These are phyloP conservation scores for Prunella himalayana DNA, from an alignment of 2,113 vertebrate genomes.

Conservation along the genomic window DNA sequence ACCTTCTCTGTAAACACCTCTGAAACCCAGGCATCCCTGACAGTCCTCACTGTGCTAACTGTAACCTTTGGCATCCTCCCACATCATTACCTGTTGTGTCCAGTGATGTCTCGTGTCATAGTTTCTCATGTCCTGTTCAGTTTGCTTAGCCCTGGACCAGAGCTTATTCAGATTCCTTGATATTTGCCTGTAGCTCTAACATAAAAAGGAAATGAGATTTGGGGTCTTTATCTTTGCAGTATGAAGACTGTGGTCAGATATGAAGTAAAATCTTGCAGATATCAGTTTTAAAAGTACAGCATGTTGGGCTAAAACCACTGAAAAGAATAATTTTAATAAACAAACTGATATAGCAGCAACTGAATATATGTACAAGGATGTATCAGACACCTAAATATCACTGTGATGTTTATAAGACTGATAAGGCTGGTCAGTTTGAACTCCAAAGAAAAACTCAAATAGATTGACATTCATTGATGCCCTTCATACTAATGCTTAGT, in stretches of 20 bases:
- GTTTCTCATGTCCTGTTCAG: not conserved
- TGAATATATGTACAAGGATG: not conserved
- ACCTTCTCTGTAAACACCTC: not conserved
- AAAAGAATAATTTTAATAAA: not conserved
- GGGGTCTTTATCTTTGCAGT: not conserved
- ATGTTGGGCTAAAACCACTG: not conserved
- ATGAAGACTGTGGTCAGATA: not conserved
- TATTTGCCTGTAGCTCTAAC: not conserved
- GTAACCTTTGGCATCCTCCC: not conserved
- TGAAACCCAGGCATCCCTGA: not conserved
- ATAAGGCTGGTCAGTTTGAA: not conserved
- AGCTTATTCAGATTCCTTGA: not conserved
- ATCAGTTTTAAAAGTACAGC: not conserved
- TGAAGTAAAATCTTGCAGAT: not conserved
- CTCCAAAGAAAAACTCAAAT: not conserved
- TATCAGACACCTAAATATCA: not conserved
- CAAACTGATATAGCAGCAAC: not conserved
- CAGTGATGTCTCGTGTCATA: not conserved
- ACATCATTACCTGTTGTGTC: not conserved
- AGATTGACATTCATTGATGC: not conserved
- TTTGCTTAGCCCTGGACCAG: not conserved
- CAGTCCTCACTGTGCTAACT: not conserved
- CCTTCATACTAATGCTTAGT: not conserved
- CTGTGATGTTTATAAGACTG: not conserved
- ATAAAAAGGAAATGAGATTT: not conserved